Conservation (phyloP, 1,140 invertebrate genomes). For the Scaptodrosophila lebanonensis region DNA sequence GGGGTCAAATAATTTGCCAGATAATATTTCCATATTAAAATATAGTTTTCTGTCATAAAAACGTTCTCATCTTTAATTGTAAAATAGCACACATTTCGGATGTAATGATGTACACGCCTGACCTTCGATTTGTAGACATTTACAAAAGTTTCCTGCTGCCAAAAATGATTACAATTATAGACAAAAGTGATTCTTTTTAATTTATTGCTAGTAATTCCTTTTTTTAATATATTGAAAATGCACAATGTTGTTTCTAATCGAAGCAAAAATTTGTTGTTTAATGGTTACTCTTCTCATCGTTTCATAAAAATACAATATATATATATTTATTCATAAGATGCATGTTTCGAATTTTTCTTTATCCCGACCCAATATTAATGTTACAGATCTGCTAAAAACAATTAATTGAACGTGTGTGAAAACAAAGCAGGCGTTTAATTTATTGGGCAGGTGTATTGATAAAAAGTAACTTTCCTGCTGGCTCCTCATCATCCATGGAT, state of each 20-base stretch:
- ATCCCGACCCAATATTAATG: too few relatives aligned
- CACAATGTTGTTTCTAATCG: constrained; percentile 67
- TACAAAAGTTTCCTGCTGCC: too few relatives aligned
- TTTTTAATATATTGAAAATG: constrained; percentile 67
- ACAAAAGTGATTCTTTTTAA: constrained; percentile 32
- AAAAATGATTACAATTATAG: too few relatives aligned
- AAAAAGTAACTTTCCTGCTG: constrained; percentile 29
- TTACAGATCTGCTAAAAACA: too few relatives aligned
- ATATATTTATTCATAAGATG: constrained; percentile 70
- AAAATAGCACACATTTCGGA: too few relatives aligned
- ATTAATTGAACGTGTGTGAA: too few relatives aligned
- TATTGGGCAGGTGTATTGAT: constrained; percentile 15
- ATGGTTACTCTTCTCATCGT: constrained; percentile 42
- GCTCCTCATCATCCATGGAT: constrained; percentile 8
- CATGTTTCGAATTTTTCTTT: constrained; percentile 52
- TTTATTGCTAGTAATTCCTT: constrained; percentile 70
- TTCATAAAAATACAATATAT: constrained; percentile 73
- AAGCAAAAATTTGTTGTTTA: constrained; percentile 65
- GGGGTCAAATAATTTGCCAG: too few relatives aligned
- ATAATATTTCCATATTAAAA: too few relatives aligned
- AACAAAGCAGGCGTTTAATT: constrained; percentile 10
- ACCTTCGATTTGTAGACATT: too few relatives aligned
- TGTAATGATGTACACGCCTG: too few relatives aligned
- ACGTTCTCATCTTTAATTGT: too few relatives aligned
- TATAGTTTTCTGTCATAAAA: too few relatives aligned